phyloP scores from a whole-genome alignment of 2,797 vertebrate species.

The Potorous gilbertii region DNA sequence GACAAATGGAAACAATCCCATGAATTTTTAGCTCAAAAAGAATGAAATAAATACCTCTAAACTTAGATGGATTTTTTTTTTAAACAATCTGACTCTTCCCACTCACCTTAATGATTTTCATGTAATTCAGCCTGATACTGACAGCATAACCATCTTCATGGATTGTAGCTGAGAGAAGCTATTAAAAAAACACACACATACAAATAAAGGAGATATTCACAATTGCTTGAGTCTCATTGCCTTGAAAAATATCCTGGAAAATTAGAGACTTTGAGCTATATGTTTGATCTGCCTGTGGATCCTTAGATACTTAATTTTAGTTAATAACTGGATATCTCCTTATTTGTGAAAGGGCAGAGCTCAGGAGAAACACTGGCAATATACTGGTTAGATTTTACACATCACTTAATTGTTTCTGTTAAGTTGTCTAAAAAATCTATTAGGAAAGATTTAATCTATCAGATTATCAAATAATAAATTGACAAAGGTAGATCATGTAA shows the following conservation, averaged over 20 bases:
- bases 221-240: conserved; percentile 28
- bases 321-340: not conserved
- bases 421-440: not conserved
- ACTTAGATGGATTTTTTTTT: not conserved
- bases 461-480: conserved; percentile 29
- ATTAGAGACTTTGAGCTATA: conserved; percentile 32
- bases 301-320: conserved; percentile 41
- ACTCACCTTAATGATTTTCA: conserved; percentile 85
- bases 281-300: conserved; percentile 19
- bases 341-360: not conserved
- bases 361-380: not conserved
- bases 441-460: not conserved
- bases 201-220: conserved; percentile 48
- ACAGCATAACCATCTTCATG: conserved; percentile 89
- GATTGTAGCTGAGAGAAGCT: conserved; percentile 93
- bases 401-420: not conserved
- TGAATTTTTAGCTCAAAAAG: conserved; percentile 28
- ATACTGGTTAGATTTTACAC: not conserved
- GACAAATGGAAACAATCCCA: conserved; percentile 28
- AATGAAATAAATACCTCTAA: conserved; percentile 11
- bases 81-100: not conserved
- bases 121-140: conserved; percentile 90
- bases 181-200: conserved; percentile 60
- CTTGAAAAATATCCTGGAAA: conserved; percentile 44
- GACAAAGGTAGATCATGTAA: conserved; percentile 10